Conservation (phyloP, 2,797 vertebrate genomes). For the Peromyscus eremicus region DNA sequence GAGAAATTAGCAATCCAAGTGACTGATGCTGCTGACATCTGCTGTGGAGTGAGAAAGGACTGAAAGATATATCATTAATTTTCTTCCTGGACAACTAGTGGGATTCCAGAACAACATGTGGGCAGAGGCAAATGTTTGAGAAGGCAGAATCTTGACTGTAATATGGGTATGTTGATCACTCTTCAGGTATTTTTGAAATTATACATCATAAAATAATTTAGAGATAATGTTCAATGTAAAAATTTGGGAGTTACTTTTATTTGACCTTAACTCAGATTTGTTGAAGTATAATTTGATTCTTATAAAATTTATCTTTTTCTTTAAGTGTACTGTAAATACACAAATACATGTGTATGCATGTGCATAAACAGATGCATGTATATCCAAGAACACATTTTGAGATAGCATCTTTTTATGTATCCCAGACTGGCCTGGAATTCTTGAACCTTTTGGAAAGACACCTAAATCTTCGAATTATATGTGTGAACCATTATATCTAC, state of each 20-base stretch:
- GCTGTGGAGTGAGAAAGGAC: background rate
- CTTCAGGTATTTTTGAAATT: background rate
- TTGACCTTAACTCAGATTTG: background rate
- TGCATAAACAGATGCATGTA: background rate
- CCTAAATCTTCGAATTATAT: background rate
- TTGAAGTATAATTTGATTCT: background rate
- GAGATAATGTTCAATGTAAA: background rate
- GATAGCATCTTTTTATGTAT: background rate
- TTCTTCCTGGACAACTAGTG: conserved; percentile 9
- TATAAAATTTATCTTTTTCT: conserved; percentile 32
- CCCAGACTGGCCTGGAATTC: background rate
- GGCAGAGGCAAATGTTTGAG: background rate
- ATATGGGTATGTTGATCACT: background rate
- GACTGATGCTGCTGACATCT: background rate
- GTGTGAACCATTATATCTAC: background rate
- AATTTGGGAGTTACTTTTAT: background rate
- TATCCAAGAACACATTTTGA: background rate
- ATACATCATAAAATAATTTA: background rate
- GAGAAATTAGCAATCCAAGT: conserved; percentile 24
- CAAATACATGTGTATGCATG: too few species aligned
- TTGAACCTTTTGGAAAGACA: background rate
- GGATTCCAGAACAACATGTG: background rate
- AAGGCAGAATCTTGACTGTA: background rate
- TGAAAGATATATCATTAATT: background rate
- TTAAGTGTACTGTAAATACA: background rate